A percentile compares a stretch with the other conserved stretches of the same genome.
Evolutionary conservation across 2,113 vertebrate species (phyloP).

Genomic region (Aegypius monachus): DNA sequence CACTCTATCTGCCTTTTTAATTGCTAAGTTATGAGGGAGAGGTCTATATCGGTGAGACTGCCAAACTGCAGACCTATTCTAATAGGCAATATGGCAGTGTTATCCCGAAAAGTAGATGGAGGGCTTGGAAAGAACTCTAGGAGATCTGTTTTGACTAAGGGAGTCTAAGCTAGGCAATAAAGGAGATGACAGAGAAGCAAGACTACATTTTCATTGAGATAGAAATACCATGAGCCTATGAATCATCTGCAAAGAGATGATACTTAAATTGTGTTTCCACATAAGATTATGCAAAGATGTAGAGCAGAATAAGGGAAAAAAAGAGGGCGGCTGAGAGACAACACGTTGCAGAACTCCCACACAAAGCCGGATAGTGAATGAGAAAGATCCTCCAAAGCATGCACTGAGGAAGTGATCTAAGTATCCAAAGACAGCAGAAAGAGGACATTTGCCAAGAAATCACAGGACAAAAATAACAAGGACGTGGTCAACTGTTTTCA

Average conservation of each 20-base stretch:
- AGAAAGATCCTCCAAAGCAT: not conserved
- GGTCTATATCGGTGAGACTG: not conserved
- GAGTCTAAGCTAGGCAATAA: not conserved
- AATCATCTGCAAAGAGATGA: slow-evolving; percentile 29
- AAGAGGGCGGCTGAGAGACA: not conserved
- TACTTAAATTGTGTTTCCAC: slow-evolving; percentile 6
- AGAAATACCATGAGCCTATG: not conserved
- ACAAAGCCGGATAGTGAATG: not conserved
- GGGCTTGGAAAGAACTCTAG: not conserved
- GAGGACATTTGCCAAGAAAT: not conserved
- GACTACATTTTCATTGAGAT: not conserved
- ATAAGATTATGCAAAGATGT: slow-evolving; percentile 27
- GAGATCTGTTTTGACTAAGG: not conserved
- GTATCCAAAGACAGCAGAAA: not conserved
- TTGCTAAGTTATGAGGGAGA: not conserved
- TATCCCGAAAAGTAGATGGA: not conserved
- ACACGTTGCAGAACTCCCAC: slow-evolving; percentile 7
- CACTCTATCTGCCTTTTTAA: not conserved
- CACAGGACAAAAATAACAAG: not conserved
- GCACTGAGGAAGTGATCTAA: not conserved
- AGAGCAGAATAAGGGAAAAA: not conserved
- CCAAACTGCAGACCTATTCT: not conserved
- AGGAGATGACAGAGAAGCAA: not conserved
- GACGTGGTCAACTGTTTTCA: not conserved
- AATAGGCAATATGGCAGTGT: not conserved